A percentile compares a stretch with the other conserved stretches of the same genome.
phyloP scores from a whole-genome alignment of 2,797 vertebrate species.

The Rhodeus uyekii region DNA sequence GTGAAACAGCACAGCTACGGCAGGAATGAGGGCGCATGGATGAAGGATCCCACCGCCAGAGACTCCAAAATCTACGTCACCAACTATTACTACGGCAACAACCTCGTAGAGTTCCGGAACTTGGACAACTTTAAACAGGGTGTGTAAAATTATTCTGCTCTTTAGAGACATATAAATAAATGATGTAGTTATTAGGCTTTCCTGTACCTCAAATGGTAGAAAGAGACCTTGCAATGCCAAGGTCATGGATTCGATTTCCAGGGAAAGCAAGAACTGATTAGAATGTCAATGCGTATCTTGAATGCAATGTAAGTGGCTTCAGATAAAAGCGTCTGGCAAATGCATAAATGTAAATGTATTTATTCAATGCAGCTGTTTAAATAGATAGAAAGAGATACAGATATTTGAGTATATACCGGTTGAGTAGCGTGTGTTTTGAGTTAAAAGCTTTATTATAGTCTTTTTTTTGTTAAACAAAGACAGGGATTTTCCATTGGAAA shows the following conservation, averaged over 20 bases:
- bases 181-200: neutral
- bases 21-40: conserved; percentile 95
- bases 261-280: too few relatives aligned
- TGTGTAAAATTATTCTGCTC: conserved; percentile 56
- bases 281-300: too few relatives aligned
- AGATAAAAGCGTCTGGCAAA: too few relatives aligned
- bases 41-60: conserved; percentile 90
- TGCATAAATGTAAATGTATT: too few relatives aligned
- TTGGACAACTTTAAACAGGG: conserved; percentile 98
- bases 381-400: neutral
- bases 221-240: too few relatives aligned
- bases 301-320: too few relatives aligned
- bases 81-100: conserved; percentile 97
- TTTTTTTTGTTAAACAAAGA: neutral
- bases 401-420: neutral
- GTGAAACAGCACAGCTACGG: conserved; percentile 91
- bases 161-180: neutral
- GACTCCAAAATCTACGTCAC: conserved; percentile 93
- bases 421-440: neutral
- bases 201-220: too few relatives aligned
- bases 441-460: neutral
- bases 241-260: too few relatives aligned
- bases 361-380: neutral
- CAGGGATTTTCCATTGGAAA: conserved; percentile 1
- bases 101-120: conserved; percentile 93